Base-by-base conservation (phyloP, 2,113 vertebrate genomes). In the Chaenogobius annularis region DNA sequence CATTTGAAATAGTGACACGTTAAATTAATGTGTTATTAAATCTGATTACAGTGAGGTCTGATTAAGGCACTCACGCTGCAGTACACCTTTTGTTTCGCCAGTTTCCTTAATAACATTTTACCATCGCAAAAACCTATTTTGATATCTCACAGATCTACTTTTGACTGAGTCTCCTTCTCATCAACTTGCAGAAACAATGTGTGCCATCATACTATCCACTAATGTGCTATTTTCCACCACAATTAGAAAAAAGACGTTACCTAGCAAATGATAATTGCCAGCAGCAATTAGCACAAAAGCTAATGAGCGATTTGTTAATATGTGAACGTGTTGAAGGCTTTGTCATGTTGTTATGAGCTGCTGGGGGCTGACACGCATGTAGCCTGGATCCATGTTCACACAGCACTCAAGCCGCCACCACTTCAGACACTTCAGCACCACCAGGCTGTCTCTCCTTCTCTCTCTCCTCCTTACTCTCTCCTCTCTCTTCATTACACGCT, bases 231-330 rank as follows among this genome's bases (percentile, higher is more conserved):
- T 81, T 81, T 80, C 76, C 70, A 80, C 65, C 71, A 69, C 67
- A 83, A 83, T 85, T 82, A 75, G 59, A 31, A 56, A 35, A n/a
- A 70, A 73, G 66, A 70, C 62, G 73, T 77, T 79, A 82, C 84
- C 82, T 74, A 73, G 70, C 64, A 69, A 87, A 78, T 75, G 72
- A 44, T 68, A 46, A 83, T 87, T 87, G 83, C 66, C 63, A 79
- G 31, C 70, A 52, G 66, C 78, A 83, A 90, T 88, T 75, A 79
- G 72, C 70, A 79, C 55, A 47, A 75, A 68, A 75, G 77, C 74
- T 85, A 85, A 85, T 83, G 55, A 80, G 69, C 76, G 66, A 86
- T 82, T 79, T 68, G 48, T 58, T 77, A 85, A 80, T 79, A 73
- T 69, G 68, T 48, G 62, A 61, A 31, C 19, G 66, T 78, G 72